phyloP scores from a whole-genome alignment of 2,113 vertebrate genomes.

The Misgurnus anguillicaudatus region DNA sequence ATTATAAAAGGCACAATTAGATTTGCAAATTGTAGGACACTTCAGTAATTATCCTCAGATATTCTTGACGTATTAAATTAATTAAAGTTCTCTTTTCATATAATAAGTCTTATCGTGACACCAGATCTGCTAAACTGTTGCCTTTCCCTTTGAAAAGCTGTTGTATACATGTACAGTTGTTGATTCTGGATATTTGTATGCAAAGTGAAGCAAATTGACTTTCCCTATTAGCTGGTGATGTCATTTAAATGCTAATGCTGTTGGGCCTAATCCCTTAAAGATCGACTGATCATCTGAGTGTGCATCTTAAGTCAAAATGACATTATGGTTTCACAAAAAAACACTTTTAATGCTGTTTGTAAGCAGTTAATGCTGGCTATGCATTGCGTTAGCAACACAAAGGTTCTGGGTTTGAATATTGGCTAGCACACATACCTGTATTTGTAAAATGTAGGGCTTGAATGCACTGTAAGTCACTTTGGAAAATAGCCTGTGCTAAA shows the following conservation, averaged over 20 bases:
- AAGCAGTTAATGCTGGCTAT: too few species aligned
- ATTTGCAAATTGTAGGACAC: too few species aligned
- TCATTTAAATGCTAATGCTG: slow-evolving; percentile 21
- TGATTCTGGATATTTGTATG: slow-evolving; percentile 15
- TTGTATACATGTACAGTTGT: background rate
- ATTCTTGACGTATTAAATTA: background rate
- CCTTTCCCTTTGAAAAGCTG: background rate
- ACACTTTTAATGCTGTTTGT: too few species aligned
- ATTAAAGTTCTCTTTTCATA: background rate
- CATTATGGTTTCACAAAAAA: too few species aligned
- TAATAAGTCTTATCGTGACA: background rate
- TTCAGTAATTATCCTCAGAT: background rate
- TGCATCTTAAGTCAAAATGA: background rate
- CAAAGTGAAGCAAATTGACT: background rate
- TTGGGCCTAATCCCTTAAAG: background rate
- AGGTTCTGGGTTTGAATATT: too few species aligned
- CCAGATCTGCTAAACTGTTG: background rate
- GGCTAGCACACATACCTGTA: too few species aligned
- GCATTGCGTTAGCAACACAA: too few species aligned
- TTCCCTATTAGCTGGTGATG: slow-evolving; percentile 1
- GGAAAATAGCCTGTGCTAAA: too few species aligned
- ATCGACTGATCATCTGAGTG: background rate
- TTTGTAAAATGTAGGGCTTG: too few species aligned
- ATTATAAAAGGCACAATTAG: background rate
- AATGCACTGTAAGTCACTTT: too few species aligned